Percentiles rank a stretch among this genome's conserved stretches.
Conservation (phyloP, 1,140 invertebrate genomes). For the Drosophila teissieri region DNA sequence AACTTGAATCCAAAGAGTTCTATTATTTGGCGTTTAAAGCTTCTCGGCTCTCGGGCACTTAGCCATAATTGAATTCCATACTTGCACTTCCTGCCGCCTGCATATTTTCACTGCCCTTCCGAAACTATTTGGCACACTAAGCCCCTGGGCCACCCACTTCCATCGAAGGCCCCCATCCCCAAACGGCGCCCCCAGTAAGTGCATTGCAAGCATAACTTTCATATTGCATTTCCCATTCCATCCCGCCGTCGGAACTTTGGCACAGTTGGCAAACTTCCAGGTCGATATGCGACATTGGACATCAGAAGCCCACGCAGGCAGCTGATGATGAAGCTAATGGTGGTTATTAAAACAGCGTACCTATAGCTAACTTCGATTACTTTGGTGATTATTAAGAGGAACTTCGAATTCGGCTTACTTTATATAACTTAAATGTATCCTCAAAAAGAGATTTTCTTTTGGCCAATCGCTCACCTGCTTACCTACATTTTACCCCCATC, state of each 20-base stretch:
- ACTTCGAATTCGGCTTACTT: not conserved
- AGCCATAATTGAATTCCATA: constrained; percentile 65
- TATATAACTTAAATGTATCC: too few relatives aligned
- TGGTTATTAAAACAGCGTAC: not conserved
- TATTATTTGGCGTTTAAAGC: constrained; percentile 34
- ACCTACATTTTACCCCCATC: constrained; percentile 34
- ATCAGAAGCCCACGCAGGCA: constrained; percentile 33
- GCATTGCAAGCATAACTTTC: constrained; percentile 68
- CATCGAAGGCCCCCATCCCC: too few relatives aligned
- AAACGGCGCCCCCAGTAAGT: constrained; percentile 24
- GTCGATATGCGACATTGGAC: constrained; percentile 51
- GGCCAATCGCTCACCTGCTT: constrained; percentile 18
- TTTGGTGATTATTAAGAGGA: too few relatives aligned
- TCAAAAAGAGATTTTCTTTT: not conserved
- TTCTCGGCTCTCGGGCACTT: constrained; percentile 43
- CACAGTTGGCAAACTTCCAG: constrained; percentile 63
- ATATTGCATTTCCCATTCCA: constrained; percentile 46
- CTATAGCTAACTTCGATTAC: not conserved
- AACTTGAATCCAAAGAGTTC: constrained; percentile 16
- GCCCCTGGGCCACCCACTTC: constrained; percentile 3
- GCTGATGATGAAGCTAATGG: constrained; percentile 7
- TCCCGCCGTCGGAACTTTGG: constrained; percentile 15
- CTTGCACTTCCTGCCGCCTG: constrained; percentile 37
- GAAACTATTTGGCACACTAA: constrained; percentile 55
- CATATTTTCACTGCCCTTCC: constrained; percentile 39